Evolutionary conservation across 2,888 invertebrate species (phyloP), one percentile per base, ranked within the genome.

Genomic region (Hyposoter didymator): DNA sequence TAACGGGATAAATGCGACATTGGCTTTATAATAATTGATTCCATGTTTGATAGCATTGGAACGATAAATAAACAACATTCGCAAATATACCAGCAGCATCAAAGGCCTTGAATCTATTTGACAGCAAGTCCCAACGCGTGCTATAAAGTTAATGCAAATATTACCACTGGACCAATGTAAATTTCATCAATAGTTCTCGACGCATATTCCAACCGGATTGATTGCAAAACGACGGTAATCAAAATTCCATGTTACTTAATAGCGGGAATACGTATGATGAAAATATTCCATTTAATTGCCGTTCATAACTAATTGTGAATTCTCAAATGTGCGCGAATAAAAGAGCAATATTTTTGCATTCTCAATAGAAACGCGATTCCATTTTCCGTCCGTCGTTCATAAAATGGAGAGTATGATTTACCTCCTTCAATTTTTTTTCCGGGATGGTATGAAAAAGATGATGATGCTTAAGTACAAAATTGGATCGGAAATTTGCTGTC

Each of bases 401-500:
- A 0, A 19, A 67, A 67, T 67, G 4, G 12, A 67, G 19, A 67
- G 14, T 67, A 4, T 43, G 10, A 19, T 67, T 1, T 12, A 43
- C 0, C n/a, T 49, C 47, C 17, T 49, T 8, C 3, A 19, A 6
- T 28, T 28, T 22, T 59, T 59, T 12, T 28, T 28, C 19, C 19
- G 6, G n/a, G 0, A 12, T 12, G 14, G 1, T 22, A 10, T 4
- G 19, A n/a, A 66, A 28, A 19, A 43, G 12, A 45, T 2, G 19
- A 45, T 43, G 14, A 67, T 67, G 55, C 28, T 73, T 43, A n/a
- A 52, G 12, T 66, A 28, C 59, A 35, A 59, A 86, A 84, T 81
- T 78, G 67, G 74, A 78, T 81, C 67, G 84, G 81, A 59, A 74
- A 86, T 86, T 84, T 84, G 74, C n/a, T 8, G 17, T 64, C 45